Conservation (phyloP, 2,797 vertebrate species). For the Acestrorhynchus altus region DNA sequence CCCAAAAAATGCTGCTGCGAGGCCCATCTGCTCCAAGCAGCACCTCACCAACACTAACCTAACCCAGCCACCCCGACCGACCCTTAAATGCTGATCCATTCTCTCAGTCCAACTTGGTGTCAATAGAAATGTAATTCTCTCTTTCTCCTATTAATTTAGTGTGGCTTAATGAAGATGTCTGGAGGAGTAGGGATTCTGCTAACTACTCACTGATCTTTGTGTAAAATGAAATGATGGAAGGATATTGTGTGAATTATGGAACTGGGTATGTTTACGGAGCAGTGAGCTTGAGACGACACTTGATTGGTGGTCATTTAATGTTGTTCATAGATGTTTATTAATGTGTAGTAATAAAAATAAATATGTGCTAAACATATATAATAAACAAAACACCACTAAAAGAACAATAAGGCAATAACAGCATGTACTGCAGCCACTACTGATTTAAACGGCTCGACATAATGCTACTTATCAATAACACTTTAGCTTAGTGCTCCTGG, state of each 20-base stretch:
- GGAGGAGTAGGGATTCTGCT: slow-evolving; percentile 29
- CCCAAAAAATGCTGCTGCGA: slow-evolving; percentile 75
- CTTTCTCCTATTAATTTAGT: slow-evolving; percentile 62
- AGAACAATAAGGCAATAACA: slow-evolving; percentile 6
- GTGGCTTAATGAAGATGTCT: slow-evolving; percentile 61
- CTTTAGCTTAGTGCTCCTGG: slow-evolving; percentile 80
- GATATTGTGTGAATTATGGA: not conserved
- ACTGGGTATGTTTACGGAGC: not conserved
- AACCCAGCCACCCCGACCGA: slow-evolving; percentile 45
- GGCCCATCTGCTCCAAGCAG: slow-evolving; percentile 85
- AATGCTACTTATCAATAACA: slow-evolving; percentile 75
- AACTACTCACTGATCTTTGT: slow-evolving; percentile 2
- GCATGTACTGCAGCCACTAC: slow-evolving; percentile 1
- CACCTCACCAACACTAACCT: slow-evolving; percentile 69
- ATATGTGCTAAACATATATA: too few relatives aligned
- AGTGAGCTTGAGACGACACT: not conserved
- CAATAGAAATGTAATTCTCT: slow-evolving; percentile 73
- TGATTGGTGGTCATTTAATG: too few relatives aligned
- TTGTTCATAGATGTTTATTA: too few relatives aligned
- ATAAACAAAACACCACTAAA: not conserved
- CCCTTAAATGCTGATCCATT: slow-evolving; percentile 47
- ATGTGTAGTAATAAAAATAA: not conserved
- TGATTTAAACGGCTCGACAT: slow-evolving; percentile 5
- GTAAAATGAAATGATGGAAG: not conserved
- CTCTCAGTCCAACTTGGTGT: not conserved